These are phyloP conservation scores for Dipus sagitta DNA, from an alignment of 2,797 vertebrate species.

Conservation along the genomic window DNA sequence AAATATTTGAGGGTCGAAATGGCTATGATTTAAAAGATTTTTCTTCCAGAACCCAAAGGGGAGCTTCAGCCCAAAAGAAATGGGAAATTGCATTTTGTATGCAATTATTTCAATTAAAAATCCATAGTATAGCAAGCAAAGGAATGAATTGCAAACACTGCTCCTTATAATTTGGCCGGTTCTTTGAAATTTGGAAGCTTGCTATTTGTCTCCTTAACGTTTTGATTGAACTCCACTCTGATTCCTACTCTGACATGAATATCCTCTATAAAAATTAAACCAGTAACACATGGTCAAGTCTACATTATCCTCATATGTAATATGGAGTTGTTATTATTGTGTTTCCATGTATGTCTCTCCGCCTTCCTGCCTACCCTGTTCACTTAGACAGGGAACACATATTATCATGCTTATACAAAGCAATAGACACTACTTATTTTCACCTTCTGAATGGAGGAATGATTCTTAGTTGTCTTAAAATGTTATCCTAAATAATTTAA, in stretches of 20 bases:
- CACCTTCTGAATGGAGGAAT: not conserved
- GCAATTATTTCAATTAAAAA: slow-evolving; percentile 62
- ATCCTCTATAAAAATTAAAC: not conserved
- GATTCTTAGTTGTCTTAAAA: slow-evolving; percentile 5
- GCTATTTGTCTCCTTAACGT: slow-evolving; percentile 14
- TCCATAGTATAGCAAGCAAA: slow-evolving; percentile 23
- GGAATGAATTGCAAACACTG: not conserved
- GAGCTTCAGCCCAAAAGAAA: not conserved
- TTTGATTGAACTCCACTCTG: slow-evolving; percentile 11
- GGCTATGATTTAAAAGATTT: slow-evolving; percentile 52
- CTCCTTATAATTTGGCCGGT: not conserved
- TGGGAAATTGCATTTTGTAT: slow-evolving; percentile 41
- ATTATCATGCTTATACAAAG: not conserved
- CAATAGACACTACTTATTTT: not conserved
- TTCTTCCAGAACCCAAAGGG: slow-evolving; percentile 48
- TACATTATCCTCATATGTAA: not conserved
- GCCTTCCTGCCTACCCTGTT: not conserved
- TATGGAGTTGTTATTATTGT: not conserved
- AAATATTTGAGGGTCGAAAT: slow-evolving; percentile 24
- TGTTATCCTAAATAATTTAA: no score
- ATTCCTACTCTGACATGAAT: not conserved
- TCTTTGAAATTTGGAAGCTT: slow-evolving; percentile 51
- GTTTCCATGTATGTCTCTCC: not conserved
- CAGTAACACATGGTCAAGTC: not conserved
- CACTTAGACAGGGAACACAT: not conserved